Evolutionary conservation across 2,888 invertebrate species (phyloP), one percentile per base, ranked within the genome.

Genomic region (Drosophila monieri): DNA sequence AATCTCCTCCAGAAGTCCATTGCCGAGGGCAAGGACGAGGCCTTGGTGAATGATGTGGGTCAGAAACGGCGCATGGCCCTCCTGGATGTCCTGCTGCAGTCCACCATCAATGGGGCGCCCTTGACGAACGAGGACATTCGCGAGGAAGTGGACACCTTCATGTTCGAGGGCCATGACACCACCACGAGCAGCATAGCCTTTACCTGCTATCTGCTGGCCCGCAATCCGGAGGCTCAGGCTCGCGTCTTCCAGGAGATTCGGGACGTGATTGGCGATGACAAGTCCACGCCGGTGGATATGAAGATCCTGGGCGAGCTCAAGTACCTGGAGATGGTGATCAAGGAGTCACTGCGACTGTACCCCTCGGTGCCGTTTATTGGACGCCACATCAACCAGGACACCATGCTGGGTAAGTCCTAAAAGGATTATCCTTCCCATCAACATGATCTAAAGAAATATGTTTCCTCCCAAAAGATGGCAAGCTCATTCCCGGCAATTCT

Each of bases 61-160:
- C 44, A 93, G 44, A 94, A 93, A 79, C 94, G 93, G 73, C 94
- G 93, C 77, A 92, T 94, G 80, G 94, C 94, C 0, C 94, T 95
- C 77, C 89, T 95, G 77, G 95, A 95, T 91, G 90, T 95, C 9
- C 89, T 95, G 4, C 88, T 95, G 12, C 92, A 94, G 49, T 92
- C 94, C 0, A 93, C 93, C 54, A 91, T 93, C 1, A 94, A 94
- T 1, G 87, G 92, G 35, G 79, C 94, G 92, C 93, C 92, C 2
- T 90, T 95, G 49, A 92, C 93, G 4, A 93, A 94, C 53, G 90
- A 93, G 18, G 93, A 93, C 60, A 93, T 95, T 10, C 92, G 94
- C 49, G 94, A 95, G 88, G 94, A 95, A 92, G 94, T 95, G 0
- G 94, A 95, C 71, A 95, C 95, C 0, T 95, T 95, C 32, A 90